Conservation (phyloP, 2,113 vertebrate species). For the Verasper variegatus region DNA sequence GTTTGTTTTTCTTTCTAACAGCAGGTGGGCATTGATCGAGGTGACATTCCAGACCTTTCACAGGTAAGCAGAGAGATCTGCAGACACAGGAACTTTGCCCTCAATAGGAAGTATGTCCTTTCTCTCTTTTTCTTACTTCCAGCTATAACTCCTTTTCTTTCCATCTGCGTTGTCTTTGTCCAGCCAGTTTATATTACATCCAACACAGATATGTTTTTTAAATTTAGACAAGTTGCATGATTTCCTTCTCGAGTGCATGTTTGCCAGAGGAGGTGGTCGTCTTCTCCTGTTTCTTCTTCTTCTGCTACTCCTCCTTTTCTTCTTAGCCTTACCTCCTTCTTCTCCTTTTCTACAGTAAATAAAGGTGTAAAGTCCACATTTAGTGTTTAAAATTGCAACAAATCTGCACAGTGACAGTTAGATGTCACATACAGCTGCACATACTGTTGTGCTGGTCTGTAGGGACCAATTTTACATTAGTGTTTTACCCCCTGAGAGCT, state of each 20-base stretch:
- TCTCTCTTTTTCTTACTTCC: constrained; percentile 31
- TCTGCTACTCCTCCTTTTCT: constrained; percentile 25
- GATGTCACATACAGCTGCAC: constrained; percentile 22
- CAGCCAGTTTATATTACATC: constrained; percentile 20
- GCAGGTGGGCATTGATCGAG: constrained; percentile 99
- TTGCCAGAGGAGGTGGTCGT: constrained; percentile 51
- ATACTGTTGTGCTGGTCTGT: constrained; percentile 26
- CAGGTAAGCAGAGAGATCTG: constrained; percentile 83
- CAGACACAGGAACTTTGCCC: constrained; percentile 1
- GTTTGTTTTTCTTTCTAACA: constrained; percentile 70
- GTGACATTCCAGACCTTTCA: constrained; percentile 98
- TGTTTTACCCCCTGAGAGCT: constrained; percentile 35
- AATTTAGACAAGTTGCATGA: constrained; percentile 72
- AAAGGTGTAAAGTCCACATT: constrained; percentile 76
- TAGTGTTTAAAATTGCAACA: constrained; percentile 9
- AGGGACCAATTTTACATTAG: constrained; percentile 21
- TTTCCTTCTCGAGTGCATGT: constrained; percentile 73
- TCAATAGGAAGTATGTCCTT: neutral
- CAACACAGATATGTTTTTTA: constrained; percentile 27
- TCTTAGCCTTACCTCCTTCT: constrained; percentile 41
- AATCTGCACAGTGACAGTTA: constrained; percentile 49
- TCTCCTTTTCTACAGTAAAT: constrained; percentile 77
- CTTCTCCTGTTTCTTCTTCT: constrained; percentile 40
- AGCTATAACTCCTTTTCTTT: constrained; percentile 26
- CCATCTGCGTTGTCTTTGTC: constrained; percentile 35